Evolutionary conservation across 1,140 invertebrate species (phyloP), one percentile per base, ranked within the genome.

Genomic region (Drosophila biarmipes): DNA sequence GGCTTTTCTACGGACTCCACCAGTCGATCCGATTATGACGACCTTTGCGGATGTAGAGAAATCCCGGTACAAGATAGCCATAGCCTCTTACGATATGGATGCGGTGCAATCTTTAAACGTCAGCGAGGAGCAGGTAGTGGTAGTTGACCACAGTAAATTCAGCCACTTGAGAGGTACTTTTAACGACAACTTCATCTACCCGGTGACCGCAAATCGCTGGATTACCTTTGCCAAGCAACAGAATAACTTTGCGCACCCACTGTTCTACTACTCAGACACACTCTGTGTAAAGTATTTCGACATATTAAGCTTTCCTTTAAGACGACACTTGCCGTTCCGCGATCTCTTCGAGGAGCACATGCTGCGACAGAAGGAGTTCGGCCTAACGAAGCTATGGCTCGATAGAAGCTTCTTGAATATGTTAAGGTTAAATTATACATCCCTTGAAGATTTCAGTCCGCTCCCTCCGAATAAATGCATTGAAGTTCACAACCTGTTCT

Each of bases 291-390:
- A 49, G 6, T 49, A 40, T 1, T 48, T 72, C 6, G 10, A 52
- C 2, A 37, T 66, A 0, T 14, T 80, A 6, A 46, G 21, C 11
- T 7, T 90, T 6, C 80, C 77, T 0, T 0, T 90, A 0, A 54
- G 85, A 3, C 46, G 34, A 0, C 11, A 46, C 14, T 34, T 90
- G 51, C 85, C 84, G 12, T 90, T 80, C 38, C 68, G 80, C 0
- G 45, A 74, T 7, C 46, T 84, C 46, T 69, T 89, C 48, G 73
- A 89, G 14, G 46, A 61, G 21, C 80, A 89, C 17, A 55, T 80
- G 8, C 51, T 48, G 35, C 19, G 8, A 1, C 68, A 64, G 14
- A 67, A 73, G 19, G 68, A 78, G 15, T 85, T 80, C 3, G 85
- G 85, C 2, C 19, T 89, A 7, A 6, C 56, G 0, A n/a, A 49